Conservation (phyloP, 2,113 vertebrate species). For the Mormyrus iriodes region DNA sequence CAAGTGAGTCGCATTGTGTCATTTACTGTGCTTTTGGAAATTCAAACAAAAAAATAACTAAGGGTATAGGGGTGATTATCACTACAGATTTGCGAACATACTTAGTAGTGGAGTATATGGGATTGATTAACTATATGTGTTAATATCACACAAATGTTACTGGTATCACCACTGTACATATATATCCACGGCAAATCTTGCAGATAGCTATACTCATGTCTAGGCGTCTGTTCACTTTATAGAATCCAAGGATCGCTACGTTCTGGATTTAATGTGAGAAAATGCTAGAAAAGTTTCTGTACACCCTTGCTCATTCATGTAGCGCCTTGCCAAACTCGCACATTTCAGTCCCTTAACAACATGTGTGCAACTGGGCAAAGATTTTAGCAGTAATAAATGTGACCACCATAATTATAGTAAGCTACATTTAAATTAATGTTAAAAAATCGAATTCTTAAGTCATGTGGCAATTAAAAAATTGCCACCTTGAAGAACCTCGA, state of each 20-base stretch:
- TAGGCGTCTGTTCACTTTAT: neutral
- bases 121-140: neutral
- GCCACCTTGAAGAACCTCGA: neutral
- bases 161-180: neutral
- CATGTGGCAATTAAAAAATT: neutral
- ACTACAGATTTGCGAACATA: neutral
- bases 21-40: neutral
- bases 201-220: neutral
- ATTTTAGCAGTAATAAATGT: neutral
- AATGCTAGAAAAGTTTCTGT: neutral
- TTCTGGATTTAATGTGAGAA: neutral
- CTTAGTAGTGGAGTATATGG: neutral
- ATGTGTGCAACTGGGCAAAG: neutral
- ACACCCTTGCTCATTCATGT: neutral
- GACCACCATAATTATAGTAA: neutral
- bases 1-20: neutral
- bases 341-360: neutral
- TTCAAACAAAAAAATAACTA: neutral
- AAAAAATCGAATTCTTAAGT: neutral
- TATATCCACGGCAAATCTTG: neutral
- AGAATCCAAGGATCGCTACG: neutral
- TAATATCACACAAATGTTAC: neutral
- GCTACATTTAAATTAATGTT: neutral
- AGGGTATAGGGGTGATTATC: neutral
- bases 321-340: neutral